Percentiles rank a stretch among this genome's conserved stretches.
These are phyloP conservation scores for Falco punctatus DNA, from an alignment of 2,113 vertebrate species.

Conservation along the genomic window DNA sequence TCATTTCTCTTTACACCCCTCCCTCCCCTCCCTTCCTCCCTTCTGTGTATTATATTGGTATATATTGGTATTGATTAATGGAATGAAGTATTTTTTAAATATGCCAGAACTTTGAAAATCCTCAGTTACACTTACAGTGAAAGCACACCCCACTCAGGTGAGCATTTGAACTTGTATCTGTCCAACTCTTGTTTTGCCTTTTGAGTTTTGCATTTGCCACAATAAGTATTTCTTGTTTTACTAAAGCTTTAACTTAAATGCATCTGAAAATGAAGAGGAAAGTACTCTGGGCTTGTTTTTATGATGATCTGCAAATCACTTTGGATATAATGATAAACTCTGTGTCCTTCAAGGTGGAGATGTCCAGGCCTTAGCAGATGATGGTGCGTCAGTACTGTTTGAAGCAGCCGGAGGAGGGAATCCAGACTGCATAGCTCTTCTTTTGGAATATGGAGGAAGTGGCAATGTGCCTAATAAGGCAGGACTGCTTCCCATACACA, in stretches of 20 bases:
- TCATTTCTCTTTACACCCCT: not conserved
- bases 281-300: not conserved
- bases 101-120: not conserved
- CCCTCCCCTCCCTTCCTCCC: not conserved
- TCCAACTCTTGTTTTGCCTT: not conserved
- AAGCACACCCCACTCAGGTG: not conserved
- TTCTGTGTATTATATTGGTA: not conserved
- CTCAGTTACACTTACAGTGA: not conserved
- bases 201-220: not conserved
- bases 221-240: not conserved
- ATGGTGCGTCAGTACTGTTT: conserved; percentile 81
- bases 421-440: conserved; percentile 82
- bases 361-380: conserved; percentile 83
- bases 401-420: conserved; percentile 85
- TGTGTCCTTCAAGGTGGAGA: conserved; percentile 76
- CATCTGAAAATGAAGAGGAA: not conserved
- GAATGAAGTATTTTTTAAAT: not conserved
- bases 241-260: not conserved
- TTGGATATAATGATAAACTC: not conserved
- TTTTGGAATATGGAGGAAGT: conserved; percentile 86
- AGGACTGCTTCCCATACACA: conserved; percentile 86
- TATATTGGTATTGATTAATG: not conserved
- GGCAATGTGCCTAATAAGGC: conserved; percentile 81
- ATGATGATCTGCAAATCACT: not conserved
- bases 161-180: not conserved